phyloP scores from a whole-genome alignment of 2,888 invertebrate species.

The Andrena minutula region DNA sequence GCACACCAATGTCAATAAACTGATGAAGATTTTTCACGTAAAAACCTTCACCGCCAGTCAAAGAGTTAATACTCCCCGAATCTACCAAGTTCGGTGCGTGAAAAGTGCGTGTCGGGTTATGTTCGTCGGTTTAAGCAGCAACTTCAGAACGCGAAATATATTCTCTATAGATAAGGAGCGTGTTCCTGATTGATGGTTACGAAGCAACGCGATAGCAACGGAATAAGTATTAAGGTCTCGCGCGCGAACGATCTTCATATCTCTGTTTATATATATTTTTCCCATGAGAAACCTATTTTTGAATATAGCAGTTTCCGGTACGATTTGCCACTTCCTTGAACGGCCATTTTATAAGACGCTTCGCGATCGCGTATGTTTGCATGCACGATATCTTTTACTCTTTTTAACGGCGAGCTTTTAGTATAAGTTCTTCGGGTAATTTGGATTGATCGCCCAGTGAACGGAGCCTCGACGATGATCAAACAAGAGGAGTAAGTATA shows the following conservation, averaged over 20 bases:
- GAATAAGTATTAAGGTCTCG: slow-evolving; percentile 17
- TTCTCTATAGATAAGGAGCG: neutral
- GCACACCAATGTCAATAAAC: too few species aligned
- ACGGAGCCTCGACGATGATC: slow-evolving; percentile 62
- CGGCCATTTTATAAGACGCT: slow-evolving; percentile 80
- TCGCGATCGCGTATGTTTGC: slow-evolving; percentile 68
- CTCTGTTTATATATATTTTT: slow-evolving; percentile 26
- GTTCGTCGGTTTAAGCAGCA: neutral
- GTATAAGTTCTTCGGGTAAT: slow-evolving; percentile 40
- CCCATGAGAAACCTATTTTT: slow-evolving; percentile 37
- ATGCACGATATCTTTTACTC: slow-evolving; percentile 61
- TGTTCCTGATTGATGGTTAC: neutral
- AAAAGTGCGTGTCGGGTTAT: slow-evolving; percentile 27
- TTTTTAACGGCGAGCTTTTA: slow-evolving; percentile 59
- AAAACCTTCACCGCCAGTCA: too few species aligned
- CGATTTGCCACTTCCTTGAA: slow-evolving; percentile 60
- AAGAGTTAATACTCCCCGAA: neutral
- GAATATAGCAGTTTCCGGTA: slow-evolving; percentile 71
- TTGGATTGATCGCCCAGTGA: slow-evolving; percentile 33
- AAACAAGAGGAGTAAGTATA: slow-evolving; percentile 78
- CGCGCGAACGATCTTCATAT: neutral
- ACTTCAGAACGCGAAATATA: neutral
- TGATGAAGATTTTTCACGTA: too few species aligned
- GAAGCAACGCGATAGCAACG: neutral
- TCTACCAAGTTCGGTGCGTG: neutral